Evolutionary conservation across 2,888 invertebrate genomes (phyloP).

Genomic region (Sicus ferrugineus): DNA sequence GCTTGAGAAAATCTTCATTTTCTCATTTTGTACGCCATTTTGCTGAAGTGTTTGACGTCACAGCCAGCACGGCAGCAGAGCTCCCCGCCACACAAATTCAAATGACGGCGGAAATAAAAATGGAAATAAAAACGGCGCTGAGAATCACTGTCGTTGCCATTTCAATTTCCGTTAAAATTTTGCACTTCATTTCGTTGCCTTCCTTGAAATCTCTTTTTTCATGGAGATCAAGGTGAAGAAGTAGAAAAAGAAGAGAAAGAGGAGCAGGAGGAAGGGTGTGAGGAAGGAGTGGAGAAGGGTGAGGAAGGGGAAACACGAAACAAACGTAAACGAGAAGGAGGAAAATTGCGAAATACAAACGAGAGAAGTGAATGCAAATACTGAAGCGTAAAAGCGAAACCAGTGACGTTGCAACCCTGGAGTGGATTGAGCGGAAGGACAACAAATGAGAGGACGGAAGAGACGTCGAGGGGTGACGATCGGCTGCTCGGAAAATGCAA

Average conservation of each 20-base stretch:
- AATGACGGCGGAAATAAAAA: constrained; percentile 27
- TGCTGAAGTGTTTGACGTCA: not conserved
- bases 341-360: constrained; percentile 46
- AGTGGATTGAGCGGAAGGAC: constrained; percentile 40
- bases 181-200: constrained; percentile 59
- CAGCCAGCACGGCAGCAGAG: not conserved
- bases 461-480: no score
- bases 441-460: not conserved
- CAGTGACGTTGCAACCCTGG: constrained; percentile 13
- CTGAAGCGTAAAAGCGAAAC: constrained; percentile 37
- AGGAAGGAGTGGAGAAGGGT: no score
- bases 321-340: constrained; percentile 32
- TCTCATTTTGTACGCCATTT: constrained; percentile 16
- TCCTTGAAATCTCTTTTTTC: constrained; percentile 44
- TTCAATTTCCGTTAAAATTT: constrained; percentile 60
- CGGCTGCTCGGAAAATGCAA: no score
- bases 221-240: constrained; percentile 10
- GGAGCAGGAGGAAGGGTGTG: constrained; percentile 37
- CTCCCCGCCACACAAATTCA: constrained; percentile 14
- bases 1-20: constrained; percentile 22
- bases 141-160: constrained; percentile 46
- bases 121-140: constrained; percentile 11
- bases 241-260: not conserved
- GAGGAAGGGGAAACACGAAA: not conserved
- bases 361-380: constrained; percentile 37